Conservation (phyloP, 2,888 invertebrate species). For the Empis stercorea region DNA sequence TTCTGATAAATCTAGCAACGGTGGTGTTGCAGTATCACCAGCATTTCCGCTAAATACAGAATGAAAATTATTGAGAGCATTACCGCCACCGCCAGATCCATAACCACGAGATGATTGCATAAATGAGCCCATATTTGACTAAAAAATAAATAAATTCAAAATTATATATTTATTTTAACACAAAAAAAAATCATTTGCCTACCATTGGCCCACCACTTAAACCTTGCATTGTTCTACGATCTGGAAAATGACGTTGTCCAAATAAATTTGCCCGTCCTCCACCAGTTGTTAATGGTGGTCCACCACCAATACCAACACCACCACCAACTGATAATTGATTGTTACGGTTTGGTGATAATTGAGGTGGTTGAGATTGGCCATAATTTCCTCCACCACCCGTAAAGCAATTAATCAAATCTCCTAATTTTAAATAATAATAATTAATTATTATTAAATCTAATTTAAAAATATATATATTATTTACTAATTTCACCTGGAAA, state of each 20-base stretch:
- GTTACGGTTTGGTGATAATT: slow-evolving; percentile 45
- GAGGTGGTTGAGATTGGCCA: slow-evolving; percentile 41
- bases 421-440: background rate
- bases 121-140: slow-evolving; percentile 51
- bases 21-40: slow-evolving; percentile 66
- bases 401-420: background rate
- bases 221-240: slow-evolving; percentile 52
- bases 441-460: background rate
- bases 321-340: slow-evolving; percentile 40
- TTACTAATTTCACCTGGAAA: slow-evolving; percentile 37
- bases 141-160: slow-evolving; percentile 1
- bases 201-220: slow-evolving; percentile 35
- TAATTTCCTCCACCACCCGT: slow-evolving; percentile 34
- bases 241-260: slow-evolving; percentile 67
- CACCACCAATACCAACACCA: slow-evolving; percentile 36
- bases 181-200: slow-evolving; percentile 9
- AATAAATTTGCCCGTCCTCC: slow-evolving; percentile 51
- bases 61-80: slow-evolving; percentile 60
- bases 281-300: slow-evolving; percentile 44
- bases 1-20: slow-evolving; percentile 80
- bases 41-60: slow-evolving; percentile 69
- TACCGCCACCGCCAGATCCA: slow-evolving; percentile 46
- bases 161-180: slow-evolving; percentile 1
- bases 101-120: slow-evolving; percentile 48
- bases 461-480: slow-evolving; percentile 13